Conservation (phyloP, 2,888 invertebrate genomes). For the Drosophila yooni region DNA sequence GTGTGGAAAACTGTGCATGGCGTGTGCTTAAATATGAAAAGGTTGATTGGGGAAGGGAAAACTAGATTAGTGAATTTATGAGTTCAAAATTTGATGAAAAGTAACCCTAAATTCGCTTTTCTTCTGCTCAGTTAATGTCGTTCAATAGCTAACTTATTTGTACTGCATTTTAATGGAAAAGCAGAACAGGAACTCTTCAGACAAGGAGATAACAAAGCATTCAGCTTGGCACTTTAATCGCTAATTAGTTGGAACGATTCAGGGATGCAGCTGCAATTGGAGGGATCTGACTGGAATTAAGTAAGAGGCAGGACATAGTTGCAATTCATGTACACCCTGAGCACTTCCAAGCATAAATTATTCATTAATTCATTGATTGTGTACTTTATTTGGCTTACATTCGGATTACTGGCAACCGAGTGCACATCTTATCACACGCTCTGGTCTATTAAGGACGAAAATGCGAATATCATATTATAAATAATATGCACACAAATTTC, state of each 20-base stretch:
- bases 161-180: constrained; percentile 4
- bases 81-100: background rate
- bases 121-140: background rate
- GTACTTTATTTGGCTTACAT: background rate
- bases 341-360: background rate
- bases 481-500: constrained; percentile 4
- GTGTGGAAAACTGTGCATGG: background rate
- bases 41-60: background rate
- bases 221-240: background rate
- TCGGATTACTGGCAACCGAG: background rate
- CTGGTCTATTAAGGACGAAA: background rate
- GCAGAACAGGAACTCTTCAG: background rate
- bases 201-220: background rate
- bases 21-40: background rate
- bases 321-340: background rate
- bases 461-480: constrained; percentile 1
- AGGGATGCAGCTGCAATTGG: constrained; percentile 3
- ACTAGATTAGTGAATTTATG: background rate
- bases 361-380: background rate
- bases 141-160: background rate
- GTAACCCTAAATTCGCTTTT: background rate
- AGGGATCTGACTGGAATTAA: background rate
- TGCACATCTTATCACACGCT: background rate
- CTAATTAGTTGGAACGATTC: background rate
- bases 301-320: background rate